Conservation (phyloP, 2,797 vertebrate species). For the Anableps anableps region DNA sequence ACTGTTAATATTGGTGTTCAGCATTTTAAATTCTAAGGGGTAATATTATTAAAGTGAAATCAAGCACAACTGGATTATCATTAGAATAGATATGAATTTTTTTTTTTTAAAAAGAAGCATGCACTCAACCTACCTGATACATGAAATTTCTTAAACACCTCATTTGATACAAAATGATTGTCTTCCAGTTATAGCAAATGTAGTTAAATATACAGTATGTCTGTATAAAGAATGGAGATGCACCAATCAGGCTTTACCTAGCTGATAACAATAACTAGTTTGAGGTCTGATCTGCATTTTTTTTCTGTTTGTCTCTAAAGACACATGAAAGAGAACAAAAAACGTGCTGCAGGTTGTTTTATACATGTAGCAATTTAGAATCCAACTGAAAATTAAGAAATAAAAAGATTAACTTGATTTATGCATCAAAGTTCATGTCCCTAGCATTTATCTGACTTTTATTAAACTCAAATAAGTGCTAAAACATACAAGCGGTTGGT, state of each 20-base stretch:
- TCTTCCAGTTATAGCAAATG: not conserved
- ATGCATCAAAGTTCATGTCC: not conserved
- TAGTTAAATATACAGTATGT: not conserved
- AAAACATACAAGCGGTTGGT: not conserved
- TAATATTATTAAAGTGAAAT: not conserved
- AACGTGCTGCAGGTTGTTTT: not conserved
- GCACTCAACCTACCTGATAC: not conserved
- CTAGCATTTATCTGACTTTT: not conserved
- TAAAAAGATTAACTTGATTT: not conserved
- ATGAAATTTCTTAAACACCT: not conserved
- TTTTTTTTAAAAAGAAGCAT: not conserved
- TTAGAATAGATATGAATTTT: not conserved
- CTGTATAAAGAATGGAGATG: not conserved
- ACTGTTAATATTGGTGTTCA: not conserved
- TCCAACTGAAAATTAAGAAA: not conserved
- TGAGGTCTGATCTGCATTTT: not conserved
- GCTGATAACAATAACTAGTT: not conserved
- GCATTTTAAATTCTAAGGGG: not conserved
- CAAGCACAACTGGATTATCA: not conserved
- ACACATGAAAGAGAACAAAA: not conserved
- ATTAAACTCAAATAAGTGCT: not conserved
- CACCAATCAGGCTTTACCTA: not conserved
- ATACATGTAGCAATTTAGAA: not conserved
- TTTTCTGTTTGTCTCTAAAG: not conserved
- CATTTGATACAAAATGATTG: not conserved